These are phyloP conservation scores for Cyrtonyx montezumae DNA, from an alignment of 2,113 vertebrate genomes.

Conservation along the genomic window DNA sequence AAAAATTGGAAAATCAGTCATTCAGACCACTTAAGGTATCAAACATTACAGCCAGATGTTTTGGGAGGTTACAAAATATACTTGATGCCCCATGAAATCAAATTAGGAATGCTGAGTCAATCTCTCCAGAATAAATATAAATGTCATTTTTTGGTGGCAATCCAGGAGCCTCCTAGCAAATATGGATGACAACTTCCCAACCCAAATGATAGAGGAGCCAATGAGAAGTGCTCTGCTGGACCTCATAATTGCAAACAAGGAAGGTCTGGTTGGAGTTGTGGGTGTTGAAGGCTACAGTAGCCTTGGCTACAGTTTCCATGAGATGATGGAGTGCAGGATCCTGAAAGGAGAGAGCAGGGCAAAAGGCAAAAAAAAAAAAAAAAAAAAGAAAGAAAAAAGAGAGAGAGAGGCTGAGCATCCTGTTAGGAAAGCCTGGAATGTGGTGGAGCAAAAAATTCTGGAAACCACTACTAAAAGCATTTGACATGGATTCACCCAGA, in stretches of 20 bases:
- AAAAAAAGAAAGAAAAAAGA: not conserved
- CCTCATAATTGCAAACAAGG: not conserved
- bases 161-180: not conserved
- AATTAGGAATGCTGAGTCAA: not conserved
- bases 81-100: not conserved
- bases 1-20: not conserved
- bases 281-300: not conserved
- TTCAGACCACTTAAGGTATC: not conserved
- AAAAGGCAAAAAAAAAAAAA: not conserved
- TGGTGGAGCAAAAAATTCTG: not conserved
- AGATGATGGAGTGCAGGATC: not conserved
- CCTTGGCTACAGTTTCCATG: not conserved
- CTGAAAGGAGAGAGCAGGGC: not conserved
- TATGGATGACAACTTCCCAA: not conserved
- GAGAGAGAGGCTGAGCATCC: not conserved
- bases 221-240: not conserved
- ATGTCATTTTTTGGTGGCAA: not conserved
- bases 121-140: slow-evolving; percentile 21
- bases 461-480: not conserved
- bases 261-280: not conserved
- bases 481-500: not conserved
- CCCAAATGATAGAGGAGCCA: not conserved
- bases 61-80: not conserved
- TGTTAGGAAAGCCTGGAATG: not conserved
- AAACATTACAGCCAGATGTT: not conserved